phyloP scores from a whole-genome alignment of 2,113 vertebrate species.

The Terrapene triunguis region DNA sequence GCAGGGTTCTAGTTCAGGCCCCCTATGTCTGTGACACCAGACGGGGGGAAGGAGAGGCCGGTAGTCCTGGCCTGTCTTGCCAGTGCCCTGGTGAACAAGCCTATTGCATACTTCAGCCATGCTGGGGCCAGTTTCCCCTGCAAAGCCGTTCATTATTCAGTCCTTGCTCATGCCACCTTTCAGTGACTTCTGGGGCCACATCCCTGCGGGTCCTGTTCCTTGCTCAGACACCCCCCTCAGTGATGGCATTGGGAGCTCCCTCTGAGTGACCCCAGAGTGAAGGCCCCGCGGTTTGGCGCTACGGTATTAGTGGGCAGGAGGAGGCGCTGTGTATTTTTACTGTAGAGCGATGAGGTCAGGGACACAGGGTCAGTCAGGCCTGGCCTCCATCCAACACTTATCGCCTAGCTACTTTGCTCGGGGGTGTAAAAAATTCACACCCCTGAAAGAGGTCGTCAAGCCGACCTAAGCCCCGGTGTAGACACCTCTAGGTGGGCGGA shows the following conservation, averaged over 20 bases:
- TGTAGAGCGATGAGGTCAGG: neutral
- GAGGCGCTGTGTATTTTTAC: neutral
- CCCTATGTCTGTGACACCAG: neutral
- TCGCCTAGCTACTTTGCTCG: neutral
- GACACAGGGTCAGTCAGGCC: neutral
- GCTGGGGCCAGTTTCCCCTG: neutral
- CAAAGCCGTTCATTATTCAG: neutral
- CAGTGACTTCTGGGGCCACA: neutral
- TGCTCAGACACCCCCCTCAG: neutral
- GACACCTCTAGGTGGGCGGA: neutral
- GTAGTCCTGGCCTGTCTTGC: neutral
- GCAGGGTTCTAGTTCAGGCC: neutral
- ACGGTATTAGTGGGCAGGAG: neutral
- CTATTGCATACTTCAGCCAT: neutral
- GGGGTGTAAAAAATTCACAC: neutral
- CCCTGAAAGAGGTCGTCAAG: too few relatives aligned
- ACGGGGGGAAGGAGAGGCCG: neutral
- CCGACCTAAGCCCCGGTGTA: too few relatives aligned
- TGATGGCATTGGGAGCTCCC: accelerated
- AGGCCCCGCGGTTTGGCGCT: neutral
- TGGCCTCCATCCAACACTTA: neutral
- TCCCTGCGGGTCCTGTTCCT: accelerated
- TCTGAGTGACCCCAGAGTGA: neutral
- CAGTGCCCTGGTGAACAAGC: neutral
- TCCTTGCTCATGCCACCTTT: neutral